Evolutionary conservation across 1,140 invertebrate species (phyloP), one percentile per base, ranked within the genome.

Genomic region (Pseudomyrmex cubaensis): DNA sequence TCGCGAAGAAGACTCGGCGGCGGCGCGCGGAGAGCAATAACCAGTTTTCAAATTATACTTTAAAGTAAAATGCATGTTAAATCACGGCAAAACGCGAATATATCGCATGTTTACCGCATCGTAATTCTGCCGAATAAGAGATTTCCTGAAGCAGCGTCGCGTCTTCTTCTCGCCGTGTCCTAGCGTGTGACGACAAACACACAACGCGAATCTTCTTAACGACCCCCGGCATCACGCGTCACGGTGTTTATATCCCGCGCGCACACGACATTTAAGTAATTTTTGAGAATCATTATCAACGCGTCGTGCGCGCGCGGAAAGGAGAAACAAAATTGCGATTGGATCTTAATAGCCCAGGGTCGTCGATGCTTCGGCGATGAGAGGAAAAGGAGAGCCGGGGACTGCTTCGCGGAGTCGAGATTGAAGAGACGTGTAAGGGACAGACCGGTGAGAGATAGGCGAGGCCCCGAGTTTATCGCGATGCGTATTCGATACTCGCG

Each of bases 211-310:
- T 80, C 59, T 7, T 35, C 35, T 80, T 80, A 80, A 80, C 76
- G 66, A 80, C 25, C 20, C 35, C 25, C 44, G 44, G n/a, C 4
- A 59, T 20, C 76, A 59, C 66, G 50, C 84, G 83, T 86, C 57
- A 67, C 66, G 66, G 56, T 72, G 59, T 46, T 72, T 61, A 61
- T 57, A 48, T 52, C 22, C 54, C 20, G 52, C 54, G 10, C 35
- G 56, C 52, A 25, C 54, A 46, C 54, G 54, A 70, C 66, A 59
- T 59, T 72, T 80, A 72, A 80, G 54, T 50, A 80, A 80, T 54
- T 80, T 80, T 80, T 10, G 76, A 70, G 76, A 80, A 80, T 80
- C 76, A 72, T 80, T 72, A 80, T 80, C 76, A 80, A 80, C 61
- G 20, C 72, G 35, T 44, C 52, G 52, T 12, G 54, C 76, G 64